These are phyloP conservation scores for Hymenochirus boettgeri DNA, from an alignment of 2,113 vertebrate species.

Conservation along the genomic window DNA sequence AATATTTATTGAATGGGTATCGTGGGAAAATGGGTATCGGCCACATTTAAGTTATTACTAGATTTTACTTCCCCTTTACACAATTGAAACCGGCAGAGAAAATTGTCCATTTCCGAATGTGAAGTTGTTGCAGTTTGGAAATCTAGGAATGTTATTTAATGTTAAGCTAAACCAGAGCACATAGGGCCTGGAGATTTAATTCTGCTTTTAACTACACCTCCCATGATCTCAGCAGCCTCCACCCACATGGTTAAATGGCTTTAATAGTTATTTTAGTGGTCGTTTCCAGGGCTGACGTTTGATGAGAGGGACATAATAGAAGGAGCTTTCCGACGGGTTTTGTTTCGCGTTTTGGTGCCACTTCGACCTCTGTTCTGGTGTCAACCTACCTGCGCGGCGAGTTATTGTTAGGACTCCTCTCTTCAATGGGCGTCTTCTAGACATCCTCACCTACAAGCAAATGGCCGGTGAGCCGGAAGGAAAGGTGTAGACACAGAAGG, in stretches of 20 bases:
- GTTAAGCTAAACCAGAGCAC: no score
- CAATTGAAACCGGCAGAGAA: no score
- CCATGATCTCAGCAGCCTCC: no score
- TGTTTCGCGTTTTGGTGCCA: slow-evolving; percentile 80
- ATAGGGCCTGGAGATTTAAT: no score
- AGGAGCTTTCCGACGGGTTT: slow-evolving; percentile 83
- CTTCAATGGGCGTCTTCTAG: slow-evolving; percentile 79
- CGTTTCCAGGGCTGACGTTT: slow-evolving; percentile 81
- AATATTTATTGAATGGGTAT: no score
- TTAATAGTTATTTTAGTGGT: neutral
- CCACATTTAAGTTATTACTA: no score
- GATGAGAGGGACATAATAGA: slow-evolving; percentile 91
- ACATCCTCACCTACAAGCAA: slow-evolving; percentile 90
- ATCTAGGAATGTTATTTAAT: no score
- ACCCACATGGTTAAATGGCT: neutral
- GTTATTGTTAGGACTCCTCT: slow-evolving; percentile 88
- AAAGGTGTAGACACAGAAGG: slow-evolving; percentile 89
- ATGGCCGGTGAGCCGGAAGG: slow-evolving; percentile 93
- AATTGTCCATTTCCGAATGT: no score
- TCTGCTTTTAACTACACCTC: no score
- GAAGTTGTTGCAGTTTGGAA: no score
- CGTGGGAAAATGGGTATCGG: no score
- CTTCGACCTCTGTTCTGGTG: slow-evolving; percentile 94
- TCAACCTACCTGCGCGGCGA: slow-evolving; percentile 90
- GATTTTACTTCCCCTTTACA: no score